Evolutionary conservation across 2,797 vertebrate species (phyloP).

Genomic region (Amniataba percoides): DNA sequence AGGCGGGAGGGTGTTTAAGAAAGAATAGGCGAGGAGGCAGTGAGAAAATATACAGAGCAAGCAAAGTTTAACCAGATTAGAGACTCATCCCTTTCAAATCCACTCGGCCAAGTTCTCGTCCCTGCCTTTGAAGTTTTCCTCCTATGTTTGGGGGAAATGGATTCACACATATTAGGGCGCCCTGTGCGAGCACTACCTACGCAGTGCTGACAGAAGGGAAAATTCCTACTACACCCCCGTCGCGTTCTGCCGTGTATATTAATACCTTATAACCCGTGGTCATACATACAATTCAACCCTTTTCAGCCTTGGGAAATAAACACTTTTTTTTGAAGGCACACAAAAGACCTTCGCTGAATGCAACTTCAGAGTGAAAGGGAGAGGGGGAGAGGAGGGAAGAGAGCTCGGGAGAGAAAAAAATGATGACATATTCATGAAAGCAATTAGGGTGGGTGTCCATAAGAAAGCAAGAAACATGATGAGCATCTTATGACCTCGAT

Average conservation of each 20-base stretch:
- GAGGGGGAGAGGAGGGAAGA: neutral
- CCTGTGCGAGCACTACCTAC: slow-evolving; percentile 65
- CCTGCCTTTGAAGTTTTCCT: slow-evolving; percentile 79
- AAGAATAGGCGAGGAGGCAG: slow-evolving; percentile 57
- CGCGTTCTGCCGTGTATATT: slow-evolving; percentile 58
- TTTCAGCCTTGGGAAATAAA: slow-evolving; percentile 63
- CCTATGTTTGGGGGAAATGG: slow-evolving; percentile 69
- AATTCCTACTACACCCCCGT: slow-evolving; percentile 55
- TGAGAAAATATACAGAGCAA: slow-evolving; percentile 80
- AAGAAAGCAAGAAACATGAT: slow-evolving; percentile 51
- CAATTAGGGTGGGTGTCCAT: slow-evolving; percentile 48
- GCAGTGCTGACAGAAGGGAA: slow-evolving; percentile 80
- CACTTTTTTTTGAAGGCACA: slow-evolving; percentile 33
- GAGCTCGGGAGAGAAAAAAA: slow-evolving; percentile 10
- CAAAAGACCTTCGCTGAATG: slow-evolving; percentile 42
- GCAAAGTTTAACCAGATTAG: slow-evolving; percentile 87
- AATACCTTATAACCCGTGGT: slow-evolving; percentile 74
- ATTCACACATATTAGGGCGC: slow-evolving; percentile 70
- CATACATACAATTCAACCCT: slow-evolving; percentile 54
- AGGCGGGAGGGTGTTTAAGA: slow-evolving; percentile 45
- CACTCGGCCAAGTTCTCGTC: slow-evolving; percentile 70
- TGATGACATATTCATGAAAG: slow-evolving; percentile 51
- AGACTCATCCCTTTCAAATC: slow-evolving; percentile 84
- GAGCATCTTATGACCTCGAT: slow-evolving; percentile 37
- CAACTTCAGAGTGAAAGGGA: slow-evolving; percentile 25